Conservation (phyloP, 2,888 invertebrate species). For the Pollenia angustigena region DNA sequence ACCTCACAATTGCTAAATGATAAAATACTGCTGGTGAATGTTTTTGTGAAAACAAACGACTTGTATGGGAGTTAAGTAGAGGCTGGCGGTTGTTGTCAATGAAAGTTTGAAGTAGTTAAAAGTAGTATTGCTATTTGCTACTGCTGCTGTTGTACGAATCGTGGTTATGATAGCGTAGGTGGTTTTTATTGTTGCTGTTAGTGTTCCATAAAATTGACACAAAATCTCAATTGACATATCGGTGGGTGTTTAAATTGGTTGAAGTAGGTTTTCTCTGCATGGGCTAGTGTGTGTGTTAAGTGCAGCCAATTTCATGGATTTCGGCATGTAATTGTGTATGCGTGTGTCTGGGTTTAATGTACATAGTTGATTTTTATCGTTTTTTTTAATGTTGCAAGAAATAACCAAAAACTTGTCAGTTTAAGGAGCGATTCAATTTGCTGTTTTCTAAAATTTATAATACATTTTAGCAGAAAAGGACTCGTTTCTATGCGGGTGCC, state of each 20-base stretch:
- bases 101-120: too few relatives aligned
- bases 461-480: not conserved
- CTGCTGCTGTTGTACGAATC: conserved; percentile 9
- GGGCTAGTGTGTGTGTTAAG: not conserved
- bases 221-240: conserved; percentile 58
- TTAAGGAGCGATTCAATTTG: conserved; percentile 31
- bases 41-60: conserved; percentile 43
- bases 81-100: not conserved
- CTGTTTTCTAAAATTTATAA: conserved; percentile 20
- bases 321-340: conserved; percentile 7
- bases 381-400: not conserved
- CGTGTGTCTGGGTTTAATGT: not conserved
- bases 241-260: conserved; percentile 13
- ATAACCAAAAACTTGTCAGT: not conserved
- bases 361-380: conserved; percentile 6
- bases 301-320: not conserved
- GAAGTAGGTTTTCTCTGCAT: not conserved
- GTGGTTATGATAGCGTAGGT: conserved; percentile 22
- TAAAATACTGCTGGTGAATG: conserved; percentile 37
- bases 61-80: conserved; percentile 44
- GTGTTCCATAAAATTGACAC: conserved; percentile 59
- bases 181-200: conserved; percentile 52
- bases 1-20: conserved; percentile 42
- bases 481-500: not conserved
- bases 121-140: too few relatives aligned